phyloP scores from a whole-genome alignment of 1,140 invertebrate genomes.

The Listronotus bonariensis region DNA sequence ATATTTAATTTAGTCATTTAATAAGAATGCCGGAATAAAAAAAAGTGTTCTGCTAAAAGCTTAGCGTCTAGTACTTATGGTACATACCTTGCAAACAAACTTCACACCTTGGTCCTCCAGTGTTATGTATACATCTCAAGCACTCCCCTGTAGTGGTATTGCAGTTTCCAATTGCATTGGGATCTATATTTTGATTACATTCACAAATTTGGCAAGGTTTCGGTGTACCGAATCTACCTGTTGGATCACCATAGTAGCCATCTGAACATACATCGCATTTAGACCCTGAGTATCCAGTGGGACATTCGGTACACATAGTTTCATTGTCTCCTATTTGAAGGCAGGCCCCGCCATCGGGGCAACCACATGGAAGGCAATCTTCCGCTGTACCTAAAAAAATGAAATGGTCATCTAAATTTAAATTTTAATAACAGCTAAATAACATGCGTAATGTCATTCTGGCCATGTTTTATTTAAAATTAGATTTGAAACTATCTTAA shows the following conservation, averaged over 20 bases:
- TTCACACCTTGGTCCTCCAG: slow-evolving; percentile 86
- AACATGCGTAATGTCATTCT: too few relatives aligned
- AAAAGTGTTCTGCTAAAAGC: too few relatives aligned
- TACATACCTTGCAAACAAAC: slow-evolving; percentile 80
- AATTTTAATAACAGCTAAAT: too few relatives aligned
- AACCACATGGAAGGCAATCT: slow-evolving; percentile 93
- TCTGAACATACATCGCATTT: slow-evolving; percentile 93
- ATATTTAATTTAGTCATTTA: too few relatives aligned
- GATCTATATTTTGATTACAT: slow-evolving; percentile 95
- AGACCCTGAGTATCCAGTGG: slow-evolving; percentile 87
- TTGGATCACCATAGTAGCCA: slow-evolving; percentile 92
- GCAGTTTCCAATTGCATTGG: slow-evolving; percentile 92
- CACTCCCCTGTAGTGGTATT: slow-evolving; percentile 93
- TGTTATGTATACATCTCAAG: slow-evolving; percentile 96
- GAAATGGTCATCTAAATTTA: too few relatives aligned
- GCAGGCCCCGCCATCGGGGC: slow-evolving; percentile 91
- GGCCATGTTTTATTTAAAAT: too few relatives aligned
- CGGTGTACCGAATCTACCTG: slow-evolving; percentile 66
- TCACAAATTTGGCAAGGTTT: slow-evolving; percentile 83
- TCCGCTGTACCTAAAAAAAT: slow-evolving; percentile 68
- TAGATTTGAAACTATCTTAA: too few relatives aligned
- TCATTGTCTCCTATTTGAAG: slow-evolving; percentile 81
- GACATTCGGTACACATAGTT: slow-evolving; percentile 94
- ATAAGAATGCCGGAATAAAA: too few relatives aligned
- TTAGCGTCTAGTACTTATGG: neutral